Evolutionary conservation across 2,113 vertebrate species (phyloP).

Genomic region (Bothrops jararaca): DNA sequence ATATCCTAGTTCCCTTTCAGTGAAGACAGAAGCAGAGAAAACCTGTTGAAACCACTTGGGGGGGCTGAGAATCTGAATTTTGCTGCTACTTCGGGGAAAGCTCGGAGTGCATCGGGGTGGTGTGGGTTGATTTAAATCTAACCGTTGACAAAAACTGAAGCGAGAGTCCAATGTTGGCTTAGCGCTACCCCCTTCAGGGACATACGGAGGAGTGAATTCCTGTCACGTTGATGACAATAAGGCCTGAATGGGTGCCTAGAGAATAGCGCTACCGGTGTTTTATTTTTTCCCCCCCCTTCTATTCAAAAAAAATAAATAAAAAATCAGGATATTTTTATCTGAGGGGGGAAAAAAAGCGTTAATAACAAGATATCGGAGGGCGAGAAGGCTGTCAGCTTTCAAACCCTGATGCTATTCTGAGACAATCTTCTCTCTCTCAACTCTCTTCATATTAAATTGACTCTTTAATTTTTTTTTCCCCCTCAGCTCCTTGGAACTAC

Average conservation of each 20-base stretch:
- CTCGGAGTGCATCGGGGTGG: no score
- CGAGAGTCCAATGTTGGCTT: no score
- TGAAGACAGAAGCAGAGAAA: no score
- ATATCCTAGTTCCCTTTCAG: no score
- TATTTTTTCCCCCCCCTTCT: not conserved
- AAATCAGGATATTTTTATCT: not conserved
- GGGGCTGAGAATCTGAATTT: no score
- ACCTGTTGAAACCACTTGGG: no score
- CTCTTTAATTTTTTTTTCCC: not conserved
- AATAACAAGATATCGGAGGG: not conserved
- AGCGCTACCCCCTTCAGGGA: no score
- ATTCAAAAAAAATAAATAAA: not conserved
- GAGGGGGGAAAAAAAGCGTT: not conserved
- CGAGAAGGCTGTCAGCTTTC: not conserved
- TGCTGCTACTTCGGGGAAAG: no score
- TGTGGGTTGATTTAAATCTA: no score
- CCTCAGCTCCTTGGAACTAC: not conserved
- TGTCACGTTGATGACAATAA: not conserved
- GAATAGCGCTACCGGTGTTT: not conserved
- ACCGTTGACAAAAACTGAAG: no score
- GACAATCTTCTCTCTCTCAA: not conserved
- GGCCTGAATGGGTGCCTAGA: not conserved
- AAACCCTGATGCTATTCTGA: not conserved
- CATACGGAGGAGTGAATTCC: not conserved
- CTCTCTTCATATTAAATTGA: not conserved